Evolutionary conservation across 1,140 invertebrate species (phyloP).

Genomic region (Saccostrea echinata): DNA sequence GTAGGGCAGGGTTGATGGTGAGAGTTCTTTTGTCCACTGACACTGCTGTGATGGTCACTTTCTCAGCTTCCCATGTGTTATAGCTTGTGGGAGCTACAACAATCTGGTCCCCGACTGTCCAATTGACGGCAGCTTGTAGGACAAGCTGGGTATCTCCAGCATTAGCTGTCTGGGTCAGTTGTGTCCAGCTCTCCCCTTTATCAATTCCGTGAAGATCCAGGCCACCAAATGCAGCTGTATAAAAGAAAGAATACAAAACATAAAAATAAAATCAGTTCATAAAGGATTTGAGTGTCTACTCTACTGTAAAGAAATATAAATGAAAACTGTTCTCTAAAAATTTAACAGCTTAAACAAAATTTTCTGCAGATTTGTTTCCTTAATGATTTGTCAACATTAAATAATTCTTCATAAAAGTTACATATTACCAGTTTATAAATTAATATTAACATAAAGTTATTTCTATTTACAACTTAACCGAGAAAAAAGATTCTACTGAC

Average conservation of each 20-base stretch:
- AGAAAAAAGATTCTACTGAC: constrained; percentile 46
- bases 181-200: constrained; percentile 68
- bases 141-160: constrained; percentile 65
- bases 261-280: neutral
- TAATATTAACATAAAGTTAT: neutral
- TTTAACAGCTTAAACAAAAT: neutral
- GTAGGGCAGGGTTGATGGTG: constrained; percentile 66
- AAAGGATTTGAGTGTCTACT: neutral
- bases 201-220: constrained; percentile 74
- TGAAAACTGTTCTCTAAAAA: no score
- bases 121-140: constrained; percentile 64
- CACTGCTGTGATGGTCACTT: constrained; percentile 66
- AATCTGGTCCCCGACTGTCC: constrained; percentile 72
- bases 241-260: neutral
- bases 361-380: neutral
- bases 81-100: constrained; percentile 72
- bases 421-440: neutral
- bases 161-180: constrained; percentile 65
- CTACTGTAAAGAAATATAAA: neutral
- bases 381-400: neutral
- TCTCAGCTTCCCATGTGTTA: constrained; percentile 72
- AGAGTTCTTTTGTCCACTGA: constrained; percentile 60
- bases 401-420: neutral
- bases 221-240: constrained; percentile 70
- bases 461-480: neutral